These are phyloP conservation scores for Oikopleura albicans DNA, from an alignment of 23 tunicate species.

Conservation along the genomic window DNA sequence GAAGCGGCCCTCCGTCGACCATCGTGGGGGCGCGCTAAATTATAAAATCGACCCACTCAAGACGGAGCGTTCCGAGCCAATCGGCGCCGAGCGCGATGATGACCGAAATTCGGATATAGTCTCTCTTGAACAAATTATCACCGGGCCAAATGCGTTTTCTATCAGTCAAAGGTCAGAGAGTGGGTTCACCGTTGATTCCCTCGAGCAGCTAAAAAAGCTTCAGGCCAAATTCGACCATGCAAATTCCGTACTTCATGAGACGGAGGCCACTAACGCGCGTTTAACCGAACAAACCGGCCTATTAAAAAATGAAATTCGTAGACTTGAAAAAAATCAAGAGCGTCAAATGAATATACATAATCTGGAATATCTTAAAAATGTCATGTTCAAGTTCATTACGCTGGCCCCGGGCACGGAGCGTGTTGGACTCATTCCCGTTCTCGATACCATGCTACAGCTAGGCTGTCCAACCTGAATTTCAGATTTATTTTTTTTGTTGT, in stretches of 20 bases:
- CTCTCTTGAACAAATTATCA: constrained; percentile 8
- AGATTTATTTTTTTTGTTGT: no score
- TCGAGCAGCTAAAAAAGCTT: not conserved
- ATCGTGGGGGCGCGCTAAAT: no score
- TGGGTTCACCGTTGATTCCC: not conserved
- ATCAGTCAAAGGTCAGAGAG: not conserved
- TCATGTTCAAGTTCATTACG: constrained; percentile 4
- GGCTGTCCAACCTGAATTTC: no score
- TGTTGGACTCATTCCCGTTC: not conserved
- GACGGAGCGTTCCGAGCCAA: not conserved
- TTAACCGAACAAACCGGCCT: not conserved
- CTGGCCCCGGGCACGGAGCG: not conserved
- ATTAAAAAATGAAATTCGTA: not conserved
- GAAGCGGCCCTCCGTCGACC: not conserved
- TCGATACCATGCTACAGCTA: constrained; percentile 6
- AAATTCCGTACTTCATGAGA: not conserved
- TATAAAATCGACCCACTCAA: not conserved
- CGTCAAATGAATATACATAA: not conserved
- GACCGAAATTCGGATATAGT: not conserved
- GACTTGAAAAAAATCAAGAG: constrained; percentile 12
- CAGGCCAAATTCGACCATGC: not conserved
- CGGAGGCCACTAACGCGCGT: not conserved
- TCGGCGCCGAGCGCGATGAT: constrained; percentile 11
- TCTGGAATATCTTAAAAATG: not conserved
- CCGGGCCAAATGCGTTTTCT: not conserved